Evolutionary conservation across 2,113 vertebrate species (phyloP).

Genomic region (Melanerpes formicivorus): DNA sequence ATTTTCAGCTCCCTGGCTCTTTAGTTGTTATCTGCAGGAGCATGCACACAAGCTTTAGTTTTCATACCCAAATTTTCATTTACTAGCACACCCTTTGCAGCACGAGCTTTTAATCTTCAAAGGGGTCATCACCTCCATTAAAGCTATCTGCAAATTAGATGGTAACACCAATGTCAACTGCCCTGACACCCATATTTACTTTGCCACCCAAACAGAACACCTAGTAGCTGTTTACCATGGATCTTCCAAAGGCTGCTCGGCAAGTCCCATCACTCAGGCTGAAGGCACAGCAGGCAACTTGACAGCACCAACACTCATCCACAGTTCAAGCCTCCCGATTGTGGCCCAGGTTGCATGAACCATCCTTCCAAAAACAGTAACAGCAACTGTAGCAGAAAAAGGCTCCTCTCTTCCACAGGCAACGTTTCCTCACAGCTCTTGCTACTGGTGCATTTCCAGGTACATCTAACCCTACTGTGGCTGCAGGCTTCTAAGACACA

Average conservation of each 20-base stretch:
- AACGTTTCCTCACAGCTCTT: background rate
- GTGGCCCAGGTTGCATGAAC: background rate
- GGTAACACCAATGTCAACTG: background rate
- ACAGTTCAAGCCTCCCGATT: background rate
- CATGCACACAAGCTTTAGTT: background rate
- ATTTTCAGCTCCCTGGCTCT: background rate
- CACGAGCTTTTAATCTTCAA: constrained; percentile 10
- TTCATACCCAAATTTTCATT: background rate
- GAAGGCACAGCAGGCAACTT: background rate
- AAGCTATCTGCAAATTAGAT: constrained; percentile 6
- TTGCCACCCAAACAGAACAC: background rate
- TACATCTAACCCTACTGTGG: background rate
- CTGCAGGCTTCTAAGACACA: background rate
- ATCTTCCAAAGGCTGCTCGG: background rate
- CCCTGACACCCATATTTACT: background rate
- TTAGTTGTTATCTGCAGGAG: background rate
- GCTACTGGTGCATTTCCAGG: background rate
- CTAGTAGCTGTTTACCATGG: background rate
- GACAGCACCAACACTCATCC: background rate
- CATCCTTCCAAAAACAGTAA: background rate
- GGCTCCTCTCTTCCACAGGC: background rate
- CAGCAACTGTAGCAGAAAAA: background rate
- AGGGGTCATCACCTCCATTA: constrained; percentile 10
- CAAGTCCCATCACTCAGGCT: background rate
- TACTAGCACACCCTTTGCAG: background rate